These are phyloP conservation scores for Amphiura filiformis DNA, from an alignment of 35 echinoderm and acorn worm species.

Conservation along the genomic window DNA sequence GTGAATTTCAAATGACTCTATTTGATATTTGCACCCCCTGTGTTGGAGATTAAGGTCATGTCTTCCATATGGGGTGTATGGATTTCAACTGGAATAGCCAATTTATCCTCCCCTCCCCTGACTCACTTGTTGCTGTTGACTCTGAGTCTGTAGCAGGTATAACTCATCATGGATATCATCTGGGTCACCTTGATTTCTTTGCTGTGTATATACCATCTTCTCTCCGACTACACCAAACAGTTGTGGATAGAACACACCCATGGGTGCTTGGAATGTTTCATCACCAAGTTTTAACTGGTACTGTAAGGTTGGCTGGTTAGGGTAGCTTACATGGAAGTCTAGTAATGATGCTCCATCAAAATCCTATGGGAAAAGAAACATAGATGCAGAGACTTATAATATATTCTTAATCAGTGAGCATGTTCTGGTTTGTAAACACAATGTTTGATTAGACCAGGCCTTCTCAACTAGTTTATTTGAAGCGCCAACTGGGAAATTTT, in stretches of 20 bases:
- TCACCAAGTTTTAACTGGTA: conserved; percentile 97
- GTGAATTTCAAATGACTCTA: no score
- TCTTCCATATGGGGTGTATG: no score
- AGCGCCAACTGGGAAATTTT: no score
- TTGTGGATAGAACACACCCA: conserved; percentile 92
- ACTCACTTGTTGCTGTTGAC: conserved; percentile 64
- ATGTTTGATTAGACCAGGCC: neutral
- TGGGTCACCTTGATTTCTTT: conserved; percentile 90
- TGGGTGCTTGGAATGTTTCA: conserved; percentile 85
- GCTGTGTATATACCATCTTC: conserved; percentile 81
- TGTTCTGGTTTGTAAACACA: neutral
- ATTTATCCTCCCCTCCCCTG: no score
- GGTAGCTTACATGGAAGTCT: conserved; percentile 92
- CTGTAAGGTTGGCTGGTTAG: conserved; percentile 75
- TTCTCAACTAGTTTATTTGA: no score
- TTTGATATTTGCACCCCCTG: no score
- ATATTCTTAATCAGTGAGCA: neutral
- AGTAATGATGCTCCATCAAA: conserved; percentile 81
- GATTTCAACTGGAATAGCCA: no score
- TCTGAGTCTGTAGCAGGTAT: conserved; percentile 88
- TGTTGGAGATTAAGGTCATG: no score
- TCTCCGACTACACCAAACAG: conserved; percentile 72
- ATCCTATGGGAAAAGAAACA: conserved; percentile 72
- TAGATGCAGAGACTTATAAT: neutral
- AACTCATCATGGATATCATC: conserved; percentile 96